Percentiles rank a stretch among this genome's conserved stretches.
phyloP scores from a whole-genome alignment of 2,888 invertebrate genomes.

The Eurois occulta region DNA sequence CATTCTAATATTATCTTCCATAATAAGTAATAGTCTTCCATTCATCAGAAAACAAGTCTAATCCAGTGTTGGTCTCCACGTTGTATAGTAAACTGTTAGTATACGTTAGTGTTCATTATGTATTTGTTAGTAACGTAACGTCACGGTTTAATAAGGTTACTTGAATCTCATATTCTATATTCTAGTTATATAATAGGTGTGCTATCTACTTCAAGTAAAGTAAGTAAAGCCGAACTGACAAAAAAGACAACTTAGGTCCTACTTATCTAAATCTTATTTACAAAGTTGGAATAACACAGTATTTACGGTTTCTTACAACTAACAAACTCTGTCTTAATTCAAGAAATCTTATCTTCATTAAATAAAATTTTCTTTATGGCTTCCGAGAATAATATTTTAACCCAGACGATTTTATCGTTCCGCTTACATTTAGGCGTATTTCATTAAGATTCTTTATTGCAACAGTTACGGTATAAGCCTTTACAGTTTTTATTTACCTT shows the following conservation, averaged over 20 bases:
- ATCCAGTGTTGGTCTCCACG: too few species aligned
- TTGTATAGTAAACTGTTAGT: background rate
- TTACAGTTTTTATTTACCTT: constrained; percentile 46
- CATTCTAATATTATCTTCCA: too few species aligned
- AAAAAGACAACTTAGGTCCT: background rate
- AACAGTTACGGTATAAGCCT: constrained; percentile 61
- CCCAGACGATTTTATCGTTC: constrained; percentile 82
- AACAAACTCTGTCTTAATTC: constrained; percentile 78
- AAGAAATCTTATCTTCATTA: constrained; percentile 79
- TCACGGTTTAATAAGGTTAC: background rate
- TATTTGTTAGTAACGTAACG: background rate
- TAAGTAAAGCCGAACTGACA: background rate
- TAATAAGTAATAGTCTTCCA: too few species aligned
- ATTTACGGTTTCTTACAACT: constrained; percentile 61
- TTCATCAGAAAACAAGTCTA: too few species aligned
- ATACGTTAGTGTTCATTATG: background rate
- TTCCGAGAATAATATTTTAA: constrained; percentile 87
- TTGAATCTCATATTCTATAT: background rate
- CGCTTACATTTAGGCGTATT: constrained; percentile 79
- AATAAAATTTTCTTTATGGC: constrained; percentile 86
- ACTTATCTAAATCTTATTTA: constrained; percentile 27
- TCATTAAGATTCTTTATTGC: constrained; percentile 75
- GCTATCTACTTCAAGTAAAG: background rate
- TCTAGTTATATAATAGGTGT: too few species aligned
- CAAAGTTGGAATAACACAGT: constrained; percentile 39